A percentile compares a stretch with the other conserved stretches of the same genome.
Conservation (phyloP, 92 coral and sea anemone species). For the Muricea muricata region DNA sequence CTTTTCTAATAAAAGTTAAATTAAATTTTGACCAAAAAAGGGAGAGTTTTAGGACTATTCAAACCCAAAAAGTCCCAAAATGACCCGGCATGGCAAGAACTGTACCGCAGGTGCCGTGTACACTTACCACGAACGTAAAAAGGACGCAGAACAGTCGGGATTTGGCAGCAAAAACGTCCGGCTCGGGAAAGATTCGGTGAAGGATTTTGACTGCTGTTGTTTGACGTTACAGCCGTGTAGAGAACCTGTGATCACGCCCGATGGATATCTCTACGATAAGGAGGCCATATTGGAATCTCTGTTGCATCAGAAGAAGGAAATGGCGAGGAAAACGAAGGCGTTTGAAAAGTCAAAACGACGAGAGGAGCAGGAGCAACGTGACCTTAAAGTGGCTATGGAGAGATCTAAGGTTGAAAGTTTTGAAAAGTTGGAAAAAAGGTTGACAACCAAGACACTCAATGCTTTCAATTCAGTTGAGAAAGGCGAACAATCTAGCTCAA, state of each 20-base stretch:
- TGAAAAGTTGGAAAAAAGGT: slow-evolving; percentile 84
- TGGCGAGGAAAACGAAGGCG: slow-evolving; percentile 87
- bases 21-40: neutral
- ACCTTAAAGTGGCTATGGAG: slow-evolving; percentile 70
- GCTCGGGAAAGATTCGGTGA: slow-evolving; percentile 92
- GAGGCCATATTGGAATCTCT: slow-evolving; percentile 91
- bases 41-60: neutral
- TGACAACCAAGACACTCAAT: slow-evolving; percentile 82
- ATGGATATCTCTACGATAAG: slow-evolving; percentile 91
- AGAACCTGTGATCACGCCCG: slow-evolving; percentile 85
- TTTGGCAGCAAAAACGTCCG: slow-evolving; percentile 96
- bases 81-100: slow-evolving; percentile 97
- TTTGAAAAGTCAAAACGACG: slow-evolving; percentile 91
- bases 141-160: slow-evolving; percentile 89
- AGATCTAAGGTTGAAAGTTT: slow-evolving; percentile 81
- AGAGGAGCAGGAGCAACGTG: slow-evolving; percentile 70
- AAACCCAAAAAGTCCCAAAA: slow-evolving; percentile 10
- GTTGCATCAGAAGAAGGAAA: slow-evolving; percentile 92
- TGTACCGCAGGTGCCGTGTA: slow-evolving; percentile 94
- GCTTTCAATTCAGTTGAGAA: slow-evolving; percentile 64
- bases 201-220: slow-evolving; percentile 94
- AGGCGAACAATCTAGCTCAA: slow-evolving; percentile 39
- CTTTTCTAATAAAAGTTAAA: too few relatives aligned
- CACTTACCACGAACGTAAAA: slow-evolving; percentile 92
- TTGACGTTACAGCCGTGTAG: slow-evolving; percentile 94